phyloP scores from a whole-genome alignment of 2,797 vertebrate genomes.

The Rhinogobio ventralis region DNA sequence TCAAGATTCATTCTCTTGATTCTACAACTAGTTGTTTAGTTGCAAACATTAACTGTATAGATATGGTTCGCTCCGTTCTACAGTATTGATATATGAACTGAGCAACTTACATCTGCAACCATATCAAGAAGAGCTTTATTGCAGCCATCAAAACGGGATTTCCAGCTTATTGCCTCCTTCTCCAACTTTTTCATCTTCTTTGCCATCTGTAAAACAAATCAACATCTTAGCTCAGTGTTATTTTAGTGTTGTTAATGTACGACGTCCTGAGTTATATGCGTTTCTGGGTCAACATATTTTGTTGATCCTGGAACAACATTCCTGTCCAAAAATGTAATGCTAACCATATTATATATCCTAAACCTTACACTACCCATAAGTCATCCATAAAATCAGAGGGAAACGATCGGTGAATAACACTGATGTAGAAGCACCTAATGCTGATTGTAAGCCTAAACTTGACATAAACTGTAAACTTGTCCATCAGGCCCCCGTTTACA shows the following conservation, averaged over 20 bases:
- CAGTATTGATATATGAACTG: background rate
- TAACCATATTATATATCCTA: background rate
- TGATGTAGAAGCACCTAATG: background rate
- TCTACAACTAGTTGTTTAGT: background rate
- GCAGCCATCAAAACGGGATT: slow-evolving; percentile 93
- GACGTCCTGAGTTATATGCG: background rate
- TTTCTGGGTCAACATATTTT: background rate
- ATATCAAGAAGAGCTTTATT: slow-evolving; percentile 95
- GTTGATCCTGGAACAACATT: background rate
- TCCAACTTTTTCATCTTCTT: slow-evolving; percentile 99
- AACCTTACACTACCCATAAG: background rate
- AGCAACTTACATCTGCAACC: slow-evolving; percentile 90
- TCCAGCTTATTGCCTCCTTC: slow-evolving; percentile 95
- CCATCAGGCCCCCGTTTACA: background rate
- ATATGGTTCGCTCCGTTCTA: background rate
- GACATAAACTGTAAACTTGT: background rate
- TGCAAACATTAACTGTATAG: background rate
- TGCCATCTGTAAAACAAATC: slow-evolving; percentile 84
- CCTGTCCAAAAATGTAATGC: background rate
- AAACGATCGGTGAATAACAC: background rate
- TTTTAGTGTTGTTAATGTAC: background rate
- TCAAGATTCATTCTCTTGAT: background rate
- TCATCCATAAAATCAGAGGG: background rate
- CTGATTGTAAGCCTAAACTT: background rate
- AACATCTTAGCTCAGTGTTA: background rate